A percentile compares a stretch with the other conserved stretches of the same genome.
Conservation (phyloP, 1,140 invertebrate species). For the Tetramorium parvispinum region DNA sequence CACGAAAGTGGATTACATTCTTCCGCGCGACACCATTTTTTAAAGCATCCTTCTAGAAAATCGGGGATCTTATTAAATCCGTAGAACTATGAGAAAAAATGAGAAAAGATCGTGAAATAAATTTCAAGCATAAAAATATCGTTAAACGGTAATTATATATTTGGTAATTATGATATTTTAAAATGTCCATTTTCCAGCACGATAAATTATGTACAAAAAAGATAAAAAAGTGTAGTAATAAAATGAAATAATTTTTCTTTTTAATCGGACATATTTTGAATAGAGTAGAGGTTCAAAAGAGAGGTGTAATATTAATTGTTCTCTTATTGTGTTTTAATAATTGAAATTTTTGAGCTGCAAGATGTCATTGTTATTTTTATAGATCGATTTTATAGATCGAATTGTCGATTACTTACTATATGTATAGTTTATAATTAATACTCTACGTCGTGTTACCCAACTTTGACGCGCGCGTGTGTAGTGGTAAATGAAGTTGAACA, state of each 20-base stretch:
- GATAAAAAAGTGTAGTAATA: not conserved
- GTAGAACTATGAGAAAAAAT: not conserved
- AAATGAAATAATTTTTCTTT: not conserved
- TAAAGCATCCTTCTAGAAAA: not conserved
- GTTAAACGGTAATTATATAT: not conserved
- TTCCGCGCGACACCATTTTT: constrained; percentile 26
- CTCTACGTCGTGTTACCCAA: not conserved
- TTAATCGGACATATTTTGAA: not conserved
- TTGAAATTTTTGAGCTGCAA: not conserved
- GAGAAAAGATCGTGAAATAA: not conserved
- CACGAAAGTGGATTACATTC: constrained; percentile 38
- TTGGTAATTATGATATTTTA: not conserved
- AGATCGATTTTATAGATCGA: not conserved
- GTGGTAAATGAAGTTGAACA: constrained; percentile 52
- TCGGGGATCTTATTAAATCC: constrained; percentile 8
- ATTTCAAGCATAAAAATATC: not conserved
- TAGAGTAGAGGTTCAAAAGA: too few relatives aligned
- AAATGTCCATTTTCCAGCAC: not conserved
- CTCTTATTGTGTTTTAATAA: too few relatives aligned
- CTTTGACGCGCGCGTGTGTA: not conserved
- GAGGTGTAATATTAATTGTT: too few relatives aligned
- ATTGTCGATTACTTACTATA: not conserved
- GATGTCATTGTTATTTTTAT: not conserved
- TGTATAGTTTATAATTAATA: constrained; percentile 39
- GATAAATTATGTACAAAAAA: not conserved